Base-by-base conservation (phyloP, 2,113 vertebrate species). In the Calyptommatus sinebrachiatus region DNA sequence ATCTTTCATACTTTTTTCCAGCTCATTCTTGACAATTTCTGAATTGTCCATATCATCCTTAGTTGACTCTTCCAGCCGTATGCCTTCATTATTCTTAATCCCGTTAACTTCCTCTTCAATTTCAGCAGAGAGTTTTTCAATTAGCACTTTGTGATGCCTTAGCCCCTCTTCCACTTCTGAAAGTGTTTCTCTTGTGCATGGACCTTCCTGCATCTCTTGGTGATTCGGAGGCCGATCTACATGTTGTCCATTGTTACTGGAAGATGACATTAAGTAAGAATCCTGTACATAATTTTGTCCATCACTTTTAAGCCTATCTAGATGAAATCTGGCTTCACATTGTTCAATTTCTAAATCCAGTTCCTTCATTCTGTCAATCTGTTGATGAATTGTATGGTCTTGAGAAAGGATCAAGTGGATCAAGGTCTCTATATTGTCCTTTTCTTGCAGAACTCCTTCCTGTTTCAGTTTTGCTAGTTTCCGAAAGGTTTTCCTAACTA, bases 401-500 rank as follows among this genome's bases (percentile, higher is more conserved):
- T 99, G 98, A 85, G 97, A 95, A 80, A 98, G 95, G 10, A 99
- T 96, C 29, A 99, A 91, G 83, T 97, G 96, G 76, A 99, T 96
- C 88, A 99, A 91, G 1, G 94, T 95, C 77, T 97, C 96, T 60
- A 99, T 93, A 68, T 94, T 97, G 31, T 97, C 96, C 28, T 93
- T 90, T 22, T 95, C 94, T 41, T 93, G 48, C 88, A 95, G 66
- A 88, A 91, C 67, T 5, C 87, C 95, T 77, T 95, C 95, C 76
- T 96, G 95, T 88, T 97, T 97, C 70, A 99, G 93, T 88, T 97
- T 98, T 74, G 97, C 97, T 81, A 99, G 91, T 86, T 99, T 99
- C 78, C 96, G 89, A 88, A 99, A 99, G 26, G 97, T 97, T 83
- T 99, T 99, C 86, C 95, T 96, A 63, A 99, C 97, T 75, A 98